Evolutionary conservation across 2,888 invertebrate genomes (phyloP).

Genomic region (Seira musarum): DNA sequence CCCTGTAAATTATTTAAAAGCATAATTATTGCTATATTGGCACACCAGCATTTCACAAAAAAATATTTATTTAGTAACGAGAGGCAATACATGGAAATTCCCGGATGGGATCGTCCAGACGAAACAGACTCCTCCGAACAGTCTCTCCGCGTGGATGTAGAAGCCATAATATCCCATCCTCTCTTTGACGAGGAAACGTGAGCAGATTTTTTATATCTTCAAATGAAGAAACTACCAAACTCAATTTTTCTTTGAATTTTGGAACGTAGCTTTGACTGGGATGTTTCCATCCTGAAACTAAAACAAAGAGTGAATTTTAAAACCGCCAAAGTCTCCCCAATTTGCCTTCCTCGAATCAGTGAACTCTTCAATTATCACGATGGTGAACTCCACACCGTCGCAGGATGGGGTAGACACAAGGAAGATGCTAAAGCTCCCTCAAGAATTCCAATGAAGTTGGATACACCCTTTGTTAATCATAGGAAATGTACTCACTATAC

Average conservation of each 20-base stretch:
- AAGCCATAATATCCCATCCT: conserved; percentile 24
- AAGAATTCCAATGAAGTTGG: not conserved
- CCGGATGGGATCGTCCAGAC: not conserved
- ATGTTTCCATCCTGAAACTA: not conserved
- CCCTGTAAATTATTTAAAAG: not conserved
- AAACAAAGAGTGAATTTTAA: not conserved
- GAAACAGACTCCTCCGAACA: conserved; percentile 26
- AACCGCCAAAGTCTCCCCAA: not conserved
- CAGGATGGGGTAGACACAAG: not conserved
- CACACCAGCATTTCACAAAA: not conserved
- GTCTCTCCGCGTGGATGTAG: conserved; percentile 13
- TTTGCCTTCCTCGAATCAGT: not conserved
- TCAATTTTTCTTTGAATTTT: not conserved
- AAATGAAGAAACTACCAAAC: too few relatives aligned
- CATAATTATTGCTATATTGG: too few relatives aligned
- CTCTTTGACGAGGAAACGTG: conserved; percentile 16
- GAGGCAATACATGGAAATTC: conserved; percentile 12
- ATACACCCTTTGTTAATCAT: not conserved
- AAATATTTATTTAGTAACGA: conserved; percentile 3
- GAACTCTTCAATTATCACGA: not conserved
- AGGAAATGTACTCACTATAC: not conserved
- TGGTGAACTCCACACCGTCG: not conserved
- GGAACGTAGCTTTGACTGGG: not conserved
- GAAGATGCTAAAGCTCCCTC: not conserved
- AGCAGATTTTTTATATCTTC: too few relatives aligned